Percentiles rank a stretch among this genome's conserved stretches.
phyloP scores from a whole-genome alignment of 2,888 invertebrate species.

The Platycnemis pennipes region DNA sequence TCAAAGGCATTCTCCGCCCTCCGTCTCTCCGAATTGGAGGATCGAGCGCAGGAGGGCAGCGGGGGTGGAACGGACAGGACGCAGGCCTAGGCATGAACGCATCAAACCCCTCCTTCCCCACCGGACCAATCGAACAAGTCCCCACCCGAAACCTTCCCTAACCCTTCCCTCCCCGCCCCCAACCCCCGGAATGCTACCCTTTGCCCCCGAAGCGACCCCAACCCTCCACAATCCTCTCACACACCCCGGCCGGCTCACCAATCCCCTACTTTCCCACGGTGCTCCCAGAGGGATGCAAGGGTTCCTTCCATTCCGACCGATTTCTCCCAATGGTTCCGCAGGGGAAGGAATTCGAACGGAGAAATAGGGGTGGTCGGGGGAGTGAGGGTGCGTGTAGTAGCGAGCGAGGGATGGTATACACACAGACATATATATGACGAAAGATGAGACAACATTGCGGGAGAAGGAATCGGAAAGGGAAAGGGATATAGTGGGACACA shows the following conservation, averaged over 20 bases:
- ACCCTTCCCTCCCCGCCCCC: neutral
- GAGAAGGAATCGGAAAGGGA: neutral
- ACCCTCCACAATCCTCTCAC: neutral
- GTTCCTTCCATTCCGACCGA: slow-evolving; percentile 50
- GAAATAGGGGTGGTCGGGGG: neutral
- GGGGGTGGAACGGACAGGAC: neutral
- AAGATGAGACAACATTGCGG: neutral
- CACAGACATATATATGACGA: neutral
- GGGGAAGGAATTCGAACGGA: neutral
- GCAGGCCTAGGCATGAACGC: neutral
- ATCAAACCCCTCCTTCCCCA: neutral
- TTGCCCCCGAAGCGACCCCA: neutral
- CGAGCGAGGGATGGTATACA: neutral
- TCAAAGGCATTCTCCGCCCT: neutral
- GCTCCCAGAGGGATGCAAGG: neutral
- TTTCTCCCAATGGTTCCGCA: slow-evolving; percentile 37
- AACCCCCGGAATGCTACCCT: neutral
- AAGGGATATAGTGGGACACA: neutral
- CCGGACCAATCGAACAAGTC: neutral
- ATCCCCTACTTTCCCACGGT: slow-evolving; percentile 2
- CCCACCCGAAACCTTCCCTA: neutral
- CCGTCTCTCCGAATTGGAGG: slow-evolving; percentile 1
- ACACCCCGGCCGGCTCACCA: neutral
- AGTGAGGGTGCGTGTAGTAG: neutral
- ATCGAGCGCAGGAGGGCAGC: neutral